phyloP scores from a whole-genome alignment of 2,113 vertebrate species.

The Calyptomena viridis region DNA sequence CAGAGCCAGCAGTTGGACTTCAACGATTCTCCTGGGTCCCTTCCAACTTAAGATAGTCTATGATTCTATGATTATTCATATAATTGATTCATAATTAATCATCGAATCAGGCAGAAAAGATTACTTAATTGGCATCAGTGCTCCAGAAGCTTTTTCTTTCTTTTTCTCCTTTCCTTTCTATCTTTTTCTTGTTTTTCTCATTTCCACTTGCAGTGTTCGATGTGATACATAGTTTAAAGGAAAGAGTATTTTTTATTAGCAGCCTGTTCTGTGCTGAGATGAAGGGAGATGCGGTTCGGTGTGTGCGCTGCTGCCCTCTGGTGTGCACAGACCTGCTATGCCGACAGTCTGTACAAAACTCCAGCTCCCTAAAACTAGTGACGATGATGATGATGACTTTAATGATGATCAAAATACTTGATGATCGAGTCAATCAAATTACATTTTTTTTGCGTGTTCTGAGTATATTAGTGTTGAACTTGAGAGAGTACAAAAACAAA shows the following conservation, averaged over 20 bases:
- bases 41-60: not conserved
- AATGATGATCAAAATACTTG: no score
- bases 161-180: not conserved
- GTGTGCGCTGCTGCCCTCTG: not conserved
- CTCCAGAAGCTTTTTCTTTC: not conserved
- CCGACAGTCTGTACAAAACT: rapidly evolving
- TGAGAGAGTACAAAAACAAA: not conserved
- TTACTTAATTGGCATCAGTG: not conserved
- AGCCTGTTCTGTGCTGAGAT: rapidly evolving
- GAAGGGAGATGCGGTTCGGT: rapidly evolving
- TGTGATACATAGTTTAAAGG: rapidly evolving
- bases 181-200: not conserved
- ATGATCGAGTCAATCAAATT: not conserved
- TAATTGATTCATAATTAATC: not conserved
- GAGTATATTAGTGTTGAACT: not conserved
- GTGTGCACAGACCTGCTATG: rapidly evolving
- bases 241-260: not conserved
- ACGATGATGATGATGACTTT: rapidly evolving
- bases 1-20: not conserved
- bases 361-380: not conserved
- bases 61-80: not conserved
- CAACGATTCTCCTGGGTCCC: not conserved
- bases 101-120: not conserved
- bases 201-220: not conserved
- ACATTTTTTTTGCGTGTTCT: not conserved